A percentile compares a stretch with the other conserved stretches of the same genome.
Evolutionary conservation across 1,140 invertebrate genomes (phyloP).

Genomic region (Zaprionus vittiger): DNA sequence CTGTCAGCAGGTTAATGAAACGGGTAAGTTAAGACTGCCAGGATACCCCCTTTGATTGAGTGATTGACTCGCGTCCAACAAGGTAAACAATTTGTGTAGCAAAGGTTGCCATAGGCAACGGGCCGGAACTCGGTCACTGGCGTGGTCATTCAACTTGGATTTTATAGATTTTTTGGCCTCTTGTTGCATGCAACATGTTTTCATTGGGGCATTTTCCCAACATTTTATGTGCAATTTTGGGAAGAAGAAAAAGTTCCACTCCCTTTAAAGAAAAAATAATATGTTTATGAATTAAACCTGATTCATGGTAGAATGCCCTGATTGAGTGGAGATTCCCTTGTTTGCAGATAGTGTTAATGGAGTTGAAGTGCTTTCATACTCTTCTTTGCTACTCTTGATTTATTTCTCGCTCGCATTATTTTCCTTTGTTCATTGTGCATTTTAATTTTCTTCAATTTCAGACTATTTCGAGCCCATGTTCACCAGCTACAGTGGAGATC

Average conservation of each 20-base stretch:
- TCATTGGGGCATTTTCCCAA: constrained; percentile 29
- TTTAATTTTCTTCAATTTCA: constrained; percentile 60
- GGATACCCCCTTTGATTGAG: not conserved
- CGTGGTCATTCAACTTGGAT: constrained; percentile 70
- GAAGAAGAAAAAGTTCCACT: not conserved
- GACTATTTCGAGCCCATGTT: constrained; percentile 87
- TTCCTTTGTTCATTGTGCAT: constrained; percentile 8
- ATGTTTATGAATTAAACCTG: not conserved
- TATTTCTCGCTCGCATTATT: not conserved
- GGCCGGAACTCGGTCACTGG: constrained; percentile 80
- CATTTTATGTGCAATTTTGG: not conserved
- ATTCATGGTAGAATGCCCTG: too few species aligned
- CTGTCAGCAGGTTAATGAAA: constrained; percentile 87
- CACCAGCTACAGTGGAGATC: constrained; percentile 86
- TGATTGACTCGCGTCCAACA: not conserved
- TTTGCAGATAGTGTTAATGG: not conserved
- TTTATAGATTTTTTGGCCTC: constrained; percentile 71
- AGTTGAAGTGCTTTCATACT: not conserved
- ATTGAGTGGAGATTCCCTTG: not conserved
- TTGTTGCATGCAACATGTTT: constrained; percentile 51
- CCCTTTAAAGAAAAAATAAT: too few species aligned
- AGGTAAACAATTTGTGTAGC: constrained; percentile 12
- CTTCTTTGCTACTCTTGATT: not conserved
- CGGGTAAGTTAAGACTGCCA: constrained; percentile 68
- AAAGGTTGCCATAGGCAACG: constrained; percentile 41